Evolutionary conservation across 1,140 invertebrate genomes (phyloP), one percentile per base, ranked within the genome.

Genomic region (Nasonia giraulti): DNA sequence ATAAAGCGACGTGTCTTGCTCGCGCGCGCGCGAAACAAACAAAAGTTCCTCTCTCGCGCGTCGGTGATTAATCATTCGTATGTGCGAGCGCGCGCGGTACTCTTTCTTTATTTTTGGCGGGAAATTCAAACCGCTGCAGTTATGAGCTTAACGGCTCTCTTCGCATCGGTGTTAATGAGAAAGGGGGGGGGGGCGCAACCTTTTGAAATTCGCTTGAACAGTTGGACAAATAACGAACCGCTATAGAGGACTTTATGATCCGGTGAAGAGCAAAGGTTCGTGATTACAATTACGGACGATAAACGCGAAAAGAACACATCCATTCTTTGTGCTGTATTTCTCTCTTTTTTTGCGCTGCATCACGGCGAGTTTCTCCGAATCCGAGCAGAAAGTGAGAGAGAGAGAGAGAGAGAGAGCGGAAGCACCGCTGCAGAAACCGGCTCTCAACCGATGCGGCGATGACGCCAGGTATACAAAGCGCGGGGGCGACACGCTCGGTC

Each of bases 51-150:
- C 31, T 71, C 23, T 71, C 12, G 0, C 73, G 2, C 31, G 27
- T 8, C 10, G 8, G 20, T 11, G 20, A 75, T 75, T 75, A 75
- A 75, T 75, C 73, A 75, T 75, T 71, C 11, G 14, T 50, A 14
- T 50, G 12, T 3, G 14, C 14, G 20, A 27, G 27, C 20, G 12
- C 47, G 47, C 0, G 20, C 55, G 5, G 55, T 7, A 27, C 17
- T 5, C 27, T 62, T 66, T 80, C 62, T n/a, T 80, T 69, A 33
- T 62, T 80, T 80, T 80, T 27, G 33, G 66, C 12, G 66, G 11
- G 68, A 80, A 80, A 69, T 80, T 80, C 44, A 80, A 80, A 62
- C 20, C 7, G 55, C 27, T 27, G 1, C 20, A n/a, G 55, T 62
- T 62, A 62, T 27, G 27, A 62, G 55, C 55, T 62, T 62, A 20